Percentiles rank a stretch among this genome's conserved stretches.
These are phyloP conservation scores for Hetaerina titia DNA, from an alignment of 2,888 invertebrate species.

Conservation along the genomic window DNA sequence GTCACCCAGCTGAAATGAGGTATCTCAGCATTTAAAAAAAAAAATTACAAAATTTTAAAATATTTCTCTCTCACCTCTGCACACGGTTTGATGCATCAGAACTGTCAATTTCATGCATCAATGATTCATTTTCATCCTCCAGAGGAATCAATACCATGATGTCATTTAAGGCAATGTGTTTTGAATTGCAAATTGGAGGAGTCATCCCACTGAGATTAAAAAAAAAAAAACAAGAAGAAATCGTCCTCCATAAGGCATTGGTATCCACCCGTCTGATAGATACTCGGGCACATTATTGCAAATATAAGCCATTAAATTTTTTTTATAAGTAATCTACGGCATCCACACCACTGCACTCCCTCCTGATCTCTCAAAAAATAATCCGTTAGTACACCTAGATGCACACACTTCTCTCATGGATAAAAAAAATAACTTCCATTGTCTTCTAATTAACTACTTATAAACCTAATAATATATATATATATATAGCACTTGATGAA, in stretches of 20 bases:
- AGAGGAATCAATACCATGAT: conserved; percentile 37
- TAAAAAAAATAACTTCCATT: conserved; percentile 54
- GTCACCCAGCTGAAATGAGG: conserved; percentile 46
- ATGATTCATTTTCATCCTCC: not conserved
- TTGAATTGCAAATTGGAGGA: conserved; percentile 33
- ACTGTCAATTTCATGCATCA: not conserved
- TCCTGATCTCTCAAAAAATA: conserved; percentile 37
- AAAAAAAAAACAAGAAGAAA: not conserved
- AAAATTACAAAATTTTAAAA: conserved; percentile 52
- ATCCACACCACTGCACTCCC: conserved; percentile 19
- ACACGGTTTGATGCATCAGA: conserved; percentile 20
- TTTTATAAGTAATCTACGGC: conserved; percentile 47
- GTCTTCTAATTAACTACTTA: conserved; percentile 32
- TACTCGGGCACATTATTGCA: conserved; percentile 59
- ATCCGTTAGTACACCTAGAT: conserved; percentile 49
- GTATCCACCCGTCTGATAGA: conserved; percentile 55
- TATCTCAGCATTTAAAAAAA: conserved; percentile 22
- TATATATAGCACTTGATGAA: conserved; percentile 52
- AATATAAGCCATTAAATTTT: conserved; percentile 34
- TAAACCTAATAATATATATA: not conserved
- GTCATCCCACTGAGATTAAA: conserved; percentile 23
- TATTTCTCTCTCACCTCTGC: conserved; percentile 36
- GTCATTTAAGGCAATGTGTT: conserved; percentile 45
- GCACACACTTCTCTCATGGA: conserved; percentile 28
- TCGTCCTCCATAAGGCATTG: conserved; percentile 40